phyloP scores from a whole-genome alignment of 2,888 invertebrate species.

The Brachyptera putata region DNA sequence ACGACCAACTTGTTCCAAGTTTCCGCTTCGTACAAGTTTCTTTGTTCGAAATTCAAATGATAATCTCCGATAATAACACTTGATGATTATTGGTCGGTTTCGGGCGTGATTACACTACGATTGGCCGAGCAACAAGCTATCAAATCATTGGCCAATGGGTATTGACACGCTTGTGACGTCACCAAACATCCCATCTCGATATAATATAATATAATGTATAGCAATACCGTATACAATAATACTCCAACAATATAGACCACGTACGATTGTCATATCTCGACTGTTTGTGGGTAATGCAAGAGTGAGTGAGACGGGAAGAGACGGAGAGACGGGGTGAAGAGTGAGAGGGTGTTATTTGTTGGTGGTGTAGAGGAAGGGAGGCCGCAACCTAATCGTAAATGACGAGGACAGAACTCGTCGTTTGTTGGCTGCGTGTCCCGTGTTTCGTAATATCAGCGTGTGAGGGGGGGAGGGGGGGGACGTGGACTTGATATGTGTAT shows the following conservation, averaged over 20 bases:
- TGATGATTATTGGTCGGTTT: constrained; percentile 13
- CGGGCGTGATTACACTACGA: background rate
- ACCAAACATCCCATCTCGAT: constrained; percentile 3
- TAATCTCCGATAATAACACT: constrained; percentile 10
- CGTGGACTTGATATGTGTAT: constrained; percentile 29
- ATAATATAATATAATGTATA: constrained; percentile 1
- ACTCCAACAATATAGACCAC: constrained; percentile 29
- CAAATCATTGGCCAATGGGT: constrained; percentile 7
- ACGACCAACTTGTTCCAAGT: constrained; percentile 13
- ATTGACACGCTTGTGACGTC: background rate
- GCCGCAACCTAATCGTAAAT: constrained; percentile 38
- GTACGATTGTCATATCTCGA: constrained; percentile 31
- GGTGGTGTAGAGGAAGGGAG: constrained; percentile 19
- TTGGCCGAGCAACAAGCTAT: constrained; percentile 6
- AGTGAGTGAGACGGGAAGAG: constrained; percentile 14
- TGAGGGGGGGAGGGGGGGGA: constrained; percentile 11
- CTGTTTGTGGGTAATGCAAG: constrained; percentile 13
- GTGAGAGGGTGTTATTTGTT: constrained; percentile 26
- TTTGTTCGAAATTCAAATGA: constrained; percentile 6
- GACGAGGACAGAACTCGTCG: constrained; percentile 39
- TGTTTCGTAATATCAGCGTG: constrained; percentile 30
- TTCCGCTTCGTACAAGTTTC: constrained; percentile 4
- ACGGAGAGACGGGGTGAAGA: background rate
- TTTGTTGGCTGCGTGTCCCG: constrained; percentile 37
- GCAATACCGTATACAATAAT: constrained; percentile 31